A percentile compares a stretch with the other conserved stretches of the same genome.
These are phyloP conservation scores for Brenthis ino DNA, from an alignment of 2,888 invertebrate genomes.

Conservation along the genomic window DNA sequence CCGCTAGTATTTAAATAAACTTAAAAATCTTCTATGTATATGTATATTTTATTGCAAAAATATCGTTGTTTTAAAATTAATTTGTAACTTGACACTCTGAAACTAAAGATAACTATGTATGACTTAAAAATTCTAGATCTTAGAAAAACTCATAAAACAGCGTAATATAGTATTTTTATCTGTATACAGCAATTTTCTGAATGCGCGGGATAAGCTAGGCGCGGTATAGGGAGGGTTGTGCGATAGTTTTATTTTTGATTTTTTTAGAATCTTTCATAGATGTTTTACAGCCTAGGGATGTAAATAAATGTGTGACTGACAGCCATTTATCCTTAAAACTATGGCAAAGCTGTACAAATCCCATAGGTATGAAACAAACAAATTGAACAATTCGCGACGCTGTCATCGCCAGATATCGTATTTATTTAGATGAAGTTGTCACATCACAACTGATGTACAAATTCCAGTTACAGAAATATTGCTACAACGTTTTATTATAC, in stretches of 20 bases:
- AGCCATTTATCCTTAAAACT: background rate
- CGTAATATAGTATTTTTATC: background rate
- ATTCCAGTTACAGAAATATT: background rate
- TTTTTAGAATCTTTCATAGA: background rate
- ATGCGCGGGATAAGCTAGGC: too few species aligned
- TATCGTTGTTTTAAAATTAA: too few species aligned
- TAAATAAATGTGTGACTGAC: background rate
- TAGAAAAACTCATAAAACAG: too few species aligned
- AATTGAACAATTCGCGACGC: slow-evolving; percentile 17
- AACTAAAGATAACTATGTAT: too few species aligned
- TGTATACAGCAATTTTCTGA: too few species aligned
- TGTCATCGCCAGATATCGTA: slow-evolving; percentile 15
- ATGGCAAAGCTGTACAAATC: background rate
- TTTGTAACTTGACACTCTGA: too few species aligned
- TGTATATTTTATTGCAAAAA: too few species aligned
- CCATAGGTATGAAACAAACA: background rate
- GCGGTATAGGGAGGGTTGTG: too few species aligned
- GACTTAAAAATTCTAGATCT: too few species aligned
- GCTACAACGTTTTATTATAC: background rate
- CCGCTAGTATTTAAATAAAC: too few species aligned
- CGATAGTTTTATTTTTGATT: too few species aligned
- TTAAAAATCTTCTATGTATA: too few species aligned
- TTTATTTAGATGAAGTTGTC: slow-evolving; percentile 19
- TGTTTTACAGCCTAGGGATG: background rate
- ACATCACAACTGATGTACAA: slow-evolving; percentile 5